Percentiles rank a stretch among this genome's conserved stretches.
Conservation (phyloP, 2,888 invertebrate genomes). For the Oxycera nigricornis region DNA sequence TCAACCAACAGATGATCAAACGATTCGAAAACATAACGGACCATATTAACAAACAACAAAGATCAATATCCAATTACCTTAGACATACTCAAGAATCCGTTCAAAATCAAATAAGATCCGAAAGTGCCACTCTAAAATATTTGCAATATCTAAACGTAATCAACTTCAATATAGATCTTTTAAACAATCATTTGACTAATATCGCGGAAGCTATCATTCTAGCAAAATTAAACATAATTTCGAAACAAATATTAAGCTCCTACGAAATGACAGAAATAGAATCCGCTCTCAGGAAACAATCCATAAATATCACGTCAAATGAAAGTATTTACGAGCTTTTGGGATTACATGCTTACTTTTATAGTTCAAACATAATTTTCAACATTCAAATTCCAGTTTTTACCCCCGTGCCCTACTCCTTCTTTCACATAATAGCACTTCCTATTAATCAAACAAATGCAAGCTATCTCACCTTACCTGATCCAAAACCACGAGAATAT, state of each 20-base stretch:
- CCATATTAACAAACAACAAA: constrained; percentile 33
- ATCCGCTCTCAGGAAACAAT: neutral
- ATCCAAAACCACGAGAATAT: neutral
- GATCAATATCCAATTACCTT: neutral
- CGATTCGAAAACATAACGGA: constrained; percentile 26
- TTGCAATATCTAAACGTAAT: constrained; percentile 22
- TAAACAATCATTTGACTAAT: neutral
- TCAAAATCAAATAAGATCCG: too few relatives aligned
- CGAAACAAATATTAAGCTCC: neutral
- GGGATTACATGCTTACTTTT: neutral
- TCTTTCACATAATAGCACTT: constrained; percentile 5
- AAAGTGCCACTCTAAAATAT: too few relatives aligned
- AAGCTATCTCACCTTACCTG: neutral
- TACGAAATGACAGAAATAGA: constrained; percentile 5
- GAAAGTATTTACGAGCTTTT: neutral
- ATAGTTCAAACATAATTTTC: neutral
- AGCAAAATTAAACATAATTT: neutral
- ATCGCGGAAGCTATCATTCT: neutral
- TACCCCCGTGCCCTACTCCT: neutral
- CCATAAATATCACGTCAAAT: neutral
- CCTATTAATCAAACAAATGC: neutral
- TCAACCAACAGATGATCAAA: constrained; percentile 32
- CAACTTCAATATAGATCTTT: neutral
- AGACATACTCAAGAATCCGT: too few relatives aligned
- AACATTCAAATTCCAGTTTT: neutral